Conservation (phyloP, 1,140 invertebrate species). For the Muscidifurax raptorellus region DNA sequence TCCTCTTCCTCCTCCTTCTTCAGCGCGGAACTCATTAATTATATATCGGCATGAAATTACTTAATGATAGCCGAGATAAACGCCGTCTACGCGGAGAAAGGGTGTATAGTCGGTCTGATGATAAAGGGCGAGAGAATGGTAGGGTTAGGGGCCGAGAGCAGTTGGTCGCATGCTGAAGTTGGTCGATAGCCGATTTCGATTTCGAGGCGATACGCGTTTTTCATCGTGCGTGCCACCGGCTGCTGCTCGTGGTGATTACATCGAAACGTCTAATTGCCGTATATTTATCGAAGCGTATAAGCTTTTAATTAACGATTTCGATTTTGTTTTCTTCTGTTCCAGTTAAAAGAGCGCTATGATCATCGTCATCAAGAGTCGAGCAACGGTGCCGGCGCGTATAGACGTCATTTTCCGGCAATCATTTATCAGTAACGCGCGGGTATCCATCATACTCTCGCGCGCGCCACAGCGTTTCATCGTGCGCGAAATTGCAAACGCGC, state of each 20-base stretch:
- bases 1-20: slow-evolving; percentile 5
- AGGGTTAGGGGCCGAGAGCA: slow-evolving; percentile 12
- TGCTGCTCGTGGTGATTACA: too few species aligned
- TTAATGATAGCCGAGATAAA: slow-evolving; percentile 27
- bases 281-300: neutral
- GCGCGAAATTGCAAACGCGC: slow-evolving; percentile 57
- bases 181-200: slow-evolving; percentile 12
- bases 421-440: slow-evolving; percentile 40
- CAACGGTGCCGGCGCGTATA: neutral
- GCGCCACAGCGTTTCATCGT: slow-evolving; percentile 15
- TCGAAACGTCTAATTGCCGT: neutral
- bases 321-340: neutral
- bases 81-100: neutral
- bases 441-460: slow-evolving; percentile 40
- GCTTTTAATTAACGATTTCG: neutral
- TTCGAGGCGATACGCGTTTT: slow-evolving; percentile 24
- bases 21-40: slow-evolving; percentile 44
- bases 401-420: slow-evolving; percentile 30
- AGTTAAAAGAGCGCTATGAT: neutral
- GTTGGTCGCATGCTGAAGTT: slow-evolving; percentile 7
- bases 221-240: neutral
- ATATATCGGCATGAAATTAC: slow-evolving; percentile 42
- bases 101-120: neutral
- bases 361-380: neutral
- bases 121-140: neutral